A percentile compares a stretch with the other conserved stretches of the same genome.
Conservation (phyloP, 2,888 invertebrate species). For the Limnephilus lunatus region DNA sequence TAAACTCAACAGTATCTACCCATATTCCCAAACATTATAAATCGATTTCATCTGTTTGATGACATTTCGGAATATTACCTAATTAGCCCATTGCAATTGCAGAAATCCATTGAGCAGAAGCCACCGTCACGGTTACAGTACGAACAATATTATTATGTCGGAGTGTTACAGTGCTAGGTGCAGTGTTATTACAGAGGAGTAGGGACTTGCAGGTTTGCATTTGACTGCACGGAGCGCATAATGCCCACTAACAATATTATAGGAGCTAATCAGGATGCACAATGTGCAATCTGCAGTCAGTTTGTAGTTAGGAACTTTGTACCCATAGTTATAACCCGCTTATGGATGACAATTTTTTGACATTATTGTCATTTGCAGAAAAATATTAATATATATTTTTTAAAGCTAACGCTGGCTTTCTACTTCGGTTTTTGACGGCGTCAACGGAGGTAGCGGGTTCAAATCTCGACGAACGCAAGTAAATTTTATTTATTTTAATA, state of each 20-base stretch:
- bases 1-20: too few relatives aligned
- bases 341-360: neutral
- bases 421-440: too few relatives aligned
- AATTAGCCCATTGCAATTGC: neutral
- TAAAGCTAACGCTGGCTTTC: too few relatives aligned
- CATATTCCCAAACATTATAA: neutral
- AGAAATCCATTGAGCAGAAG: neutral
- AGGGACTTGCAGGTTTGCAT: neutral
- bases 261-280: neutral
- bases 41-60: neutral
- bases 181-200: neutral
- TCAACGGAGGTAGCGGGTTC: too few relatives aligned
- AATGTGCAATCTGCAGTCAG: neutral
- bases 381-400: too few relatives aligned
- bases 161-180: neutral
- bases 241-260: neutral
- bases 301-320: neutral
- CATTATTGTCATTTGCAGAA: neutral
- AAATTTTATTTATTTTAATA: too few relatives aligned
- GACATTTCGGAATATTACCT: neutral
- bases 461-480: too few relatives aligned
- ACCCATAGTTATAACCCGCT: neutral
- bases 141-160: neutral
- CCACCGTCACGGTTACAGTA: neutral
- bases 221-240: neutral